Evolutionary conservation across 2,113 vertebrate genomes (phyloP), one percentile per base, ranked within the genome.

Genomic region (Poeciliopsis turrubarensis): DNA sequence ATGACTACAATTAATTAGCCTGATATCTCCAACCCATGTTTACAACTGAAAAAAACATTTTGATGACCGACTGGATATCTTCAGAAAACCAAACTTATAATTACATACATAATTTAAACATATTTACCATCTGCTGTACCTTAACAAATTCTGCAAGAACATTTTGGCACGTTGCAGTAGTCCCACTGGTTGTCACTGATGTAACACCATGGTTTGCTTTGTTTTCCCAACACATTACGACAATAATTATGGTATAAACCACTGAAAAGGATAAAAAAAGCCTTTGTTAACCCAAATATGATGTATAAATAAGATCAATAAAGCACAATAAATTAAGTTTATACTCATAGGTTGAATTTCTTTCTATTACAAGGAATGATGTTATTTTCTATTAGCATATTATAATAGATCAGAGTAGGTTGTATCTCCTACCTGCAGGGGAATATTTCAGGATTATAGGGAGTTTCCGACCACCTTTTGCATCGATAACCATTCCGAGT

Each of bases 191-290:
- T 27, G 79, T 96, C 90, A 0, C 94, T 95, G 5, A 97, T 99
- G 75, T 97, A 99, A 86, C 98, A 99, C 98, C 98, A 99, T 0
- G 97, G 97, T 82, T 31, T 90, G 7, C 84, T 85, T 81, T 97
- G 96, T 19, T 95, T 95, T 73, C 98, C 96, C 0, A 39, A 3
- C 12, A 97, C 97, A 80, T 99, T 99, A 75, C 97, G 96, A 61
- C 98, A 99, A 83, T 96, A 95, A 92, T 98, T 99, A 60, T 83
- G 87, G 0, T 96, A 95, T 9, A 99, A 86, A 78, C 77, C 83
- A 87, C 97, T 99, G 90, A 44, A 26, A 83, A 54, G 57, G 13
- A 29, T 65, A 66, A 26, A 57, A 11, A 60, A 63, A 26, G 8
- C 25, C 13, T 27, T 26, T 34, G 15, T 25, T 57, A n/a, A 27